Percentiles rank a stretch among this genome's conserved stretches.
Evolutionary conservation across 2,797 vertebrate genomes (phyloP).

Genomic region (Amphiprion clarkii): DNA sequence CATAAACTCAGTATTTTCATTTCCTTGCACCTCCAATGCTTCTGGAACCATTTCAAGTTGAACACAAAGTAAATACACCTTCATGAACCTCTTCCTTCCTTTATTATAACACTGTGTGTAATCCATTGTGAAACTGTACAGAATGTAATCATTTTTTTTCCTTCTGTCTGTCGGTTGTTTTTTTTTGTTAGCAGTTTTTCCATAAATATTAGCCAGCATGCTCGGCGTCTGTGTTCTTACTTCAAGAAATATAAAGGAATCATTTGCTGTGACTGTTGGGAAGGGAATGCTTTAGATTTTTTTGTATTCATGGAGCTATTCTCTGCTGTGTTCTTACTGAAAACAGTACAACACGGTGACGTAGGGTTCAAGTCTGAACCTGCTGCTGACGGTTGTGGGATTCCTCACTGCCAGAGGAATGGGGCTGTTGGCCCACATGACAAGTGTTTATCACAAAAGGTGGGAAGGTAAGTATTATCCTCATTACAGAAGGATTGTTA

Average conservation of each 20-base stretch:
- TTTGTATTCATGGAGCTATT: conserved; percentile 1
- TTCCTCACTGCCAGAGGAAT: conserved; percentile 52
- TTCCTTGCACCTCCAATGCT: background rate
- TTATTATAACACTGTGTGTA: conserved; percentile 7
- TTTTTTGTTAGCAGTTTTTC: conserved; percentile 13
- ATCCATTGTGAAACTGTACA: conserved; percentile 33
- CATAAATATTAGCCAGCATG: conserved; percentile 32
- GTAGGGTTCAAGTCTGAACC: conserved; percentile 63
- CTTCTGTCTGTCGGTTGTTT: background rate
- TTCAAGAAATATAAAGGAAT: background rate
- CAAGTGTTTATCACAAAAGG: background rate
- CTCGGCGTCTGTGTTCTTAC: background rate
- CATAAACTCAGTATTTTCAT: background rate
- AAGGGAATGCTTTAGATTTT: background rate
- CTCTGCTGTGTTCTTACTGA: conserved; percentile 8
- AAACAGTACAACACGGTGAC: conserved; percentile 13
- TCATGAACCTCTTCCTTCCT: background rate
- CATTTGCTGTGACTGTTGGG: background rate
- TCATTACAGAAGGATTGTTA: background rate
- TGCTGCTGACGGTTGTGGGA: conserved; percentile 54
- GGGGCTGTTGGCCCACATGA: conserved; percentile 12
- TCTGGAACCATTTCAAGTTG: background rate
- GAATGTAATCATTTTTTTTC: conserved; percentile 18
- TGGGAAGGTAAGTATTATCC: background rate
- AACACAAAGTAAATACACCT: conserved; percentile 1